Evolutionary conservation across 2,797 vertebrate species (phyloP), one percentile per base, ranked within the genome.

Genomic region (Bryconaethiops microstoma): DNA sequence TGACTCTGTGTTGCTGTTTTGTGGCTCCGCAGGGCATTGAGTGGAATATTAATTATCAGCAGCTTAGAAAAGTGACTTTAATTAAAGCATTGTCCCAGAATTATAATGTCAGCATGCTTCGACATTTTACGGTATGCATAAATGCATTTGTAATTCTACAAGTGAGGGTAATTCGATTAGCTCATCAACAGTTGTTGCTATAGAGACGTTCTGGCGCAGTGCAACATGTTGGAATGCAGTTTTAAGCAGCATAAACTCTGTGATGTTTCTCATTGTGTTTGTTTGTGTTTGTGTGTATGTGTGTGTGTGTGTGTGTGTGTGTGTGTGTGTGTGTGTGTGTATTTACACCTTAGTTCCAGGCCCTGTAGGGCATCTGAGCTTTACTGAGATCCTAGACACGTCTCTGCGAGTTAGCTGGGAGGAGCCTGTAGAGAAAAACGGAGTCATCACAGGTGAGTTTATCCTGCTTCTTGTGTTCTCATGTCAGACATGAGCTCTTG

Each of bases 371-470:
- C 95, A 93, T 74, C 92, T 98, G 92, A 98, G 96, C 82, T 98
- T 99, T 93, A 96, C 96, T 0, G 97, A 98, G 91, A 97, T 99
- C 89, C 90, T 99, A 91, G 97, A 99, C 92, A 99, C 95, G 0
- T 99, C 97, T 0, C 92, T 99, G 83, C 94, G 94, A 90, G 96
- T 99, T 92, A 97, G 97, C 96, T 99, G 97, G 97, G 91, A 95
- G 84, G 97, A 98, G 86, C 97, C 97, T 62, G 88, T 93, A 74
- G 96, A 99, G 91, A 97, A 94, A 90, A 99, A 99, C 0, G 97
- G 97, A 88, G 91, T 99, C 84, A 91, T 99, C 88, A 97, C 92
- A 78, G 97, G 97, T 96, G 64, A 92, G 93, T 76, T 55, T 74
- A 35, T 75, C 35, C 76, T 8, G n/a, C 25, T 19, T 48, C 23